Conservation (phyloP, 2,797 vertebrate genomes). For the Melanotaenia parkinsoni region DNA sequence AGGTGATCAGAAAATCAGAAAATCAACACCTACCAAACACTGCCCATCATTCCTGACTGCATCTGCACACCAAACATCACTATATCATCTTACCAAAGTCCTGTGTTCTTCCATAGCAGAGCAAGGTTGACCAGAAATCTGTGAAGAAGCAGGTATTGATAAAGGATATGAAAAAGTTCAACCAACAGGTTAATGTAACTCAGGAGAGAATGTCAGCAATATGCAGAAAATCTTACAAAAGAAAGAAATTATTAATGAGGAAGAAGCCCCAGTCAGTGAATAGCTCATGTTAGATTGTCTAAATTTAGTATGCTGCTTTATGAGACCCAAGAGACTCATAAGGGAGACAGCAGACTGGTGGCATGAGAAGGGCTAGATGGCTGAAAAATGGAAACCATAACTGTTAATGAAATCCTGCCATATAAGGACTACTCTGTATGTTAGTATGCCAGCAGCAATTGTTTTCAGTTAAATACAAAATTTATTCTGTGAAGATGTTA, state of each 20-base stretch:
- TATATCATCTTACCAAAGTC: background rate
- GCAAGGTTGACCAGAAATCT: background rate
- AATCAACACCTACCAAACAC: background rate
- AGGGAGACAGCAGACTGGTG: conserved; percentile 55
- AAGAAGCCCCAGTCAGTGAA: conserved; percentile 20
- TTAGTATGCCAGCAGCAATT: background rate
- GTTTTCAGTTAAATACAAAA: background rate
- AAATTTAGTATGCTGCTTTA: conserved; percentile 65
- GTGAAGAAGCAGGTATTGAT: background rate
- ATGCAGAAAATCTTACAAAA: conserved; percentile 40
- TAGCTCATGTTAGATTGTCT: conserved; percentile 57
- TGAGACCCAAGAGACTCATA: conserved; percentile 65
- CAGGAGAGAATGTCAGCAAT: conserved; percentile 12
- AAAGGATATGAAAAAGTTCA: background rate
- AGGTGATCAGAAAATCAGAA: background rate
- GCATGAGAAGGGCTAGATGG: conserved; percentile 41
- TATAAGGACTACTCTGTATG: background rate
- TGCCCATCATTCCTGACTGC: background rate
- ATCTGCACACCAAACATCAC: background rate
- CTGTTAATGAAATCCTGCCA: conserved; percentile 48
- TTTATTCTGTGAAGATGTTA: background rate
- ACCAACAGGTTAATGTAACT: background rate
- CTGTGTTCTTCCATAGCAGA: background rate
- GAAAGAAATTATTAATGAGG: conserved; percentile 55
- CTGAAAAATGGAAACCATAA: conserved; percentile 38